Evolutionary conservation across 2,888 invertebrate genomes (phyloP).

Genomic region (Cyrtodaria siliqua): DNA sequence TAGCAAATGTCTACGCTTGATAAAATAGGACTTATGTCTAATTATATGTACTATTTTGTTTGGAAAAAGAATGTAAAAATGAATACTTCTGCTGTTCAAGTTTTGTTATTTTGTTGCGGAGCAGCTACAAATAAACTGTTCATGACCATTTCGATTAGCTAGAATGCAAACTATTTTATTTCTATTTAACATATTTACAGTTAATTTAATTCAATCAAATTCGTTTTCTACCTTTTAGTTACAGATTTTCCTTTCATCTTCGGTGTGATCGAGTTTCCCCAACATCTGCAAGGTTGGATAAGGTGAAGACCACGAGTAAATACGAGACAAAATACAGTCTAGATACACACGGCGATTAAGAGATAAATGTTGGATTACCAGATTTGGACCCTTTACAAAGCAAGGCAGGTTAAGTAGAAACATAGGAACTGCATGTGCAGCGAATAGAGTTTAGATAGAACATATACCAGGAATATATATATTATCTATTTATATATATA

Average conservation of each 20-base stretch:
- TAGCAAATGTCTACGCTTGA: conserved; percentile 6
- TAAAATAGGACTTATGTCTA: conserved; percentile 22
- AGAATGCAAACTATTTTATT: conserved; percentile 31
- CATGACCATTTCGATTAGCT: not conserved
- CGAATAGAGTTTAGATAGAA: too few species aligned
- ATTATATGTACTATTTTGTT: conserved; percentile 1
- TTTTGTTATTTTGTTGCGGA: not conserved
- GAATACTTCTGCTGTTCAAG: not conserved
- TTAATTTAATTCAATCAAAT: conserved; percentile 64
- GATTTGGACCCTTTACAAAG: not conserved
- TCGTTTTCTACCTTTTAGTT: conserved; percentile 37
- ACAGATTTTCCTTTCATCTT: conserved; percentile 54
- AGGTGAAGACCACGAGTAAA: conserved; percentile 6
- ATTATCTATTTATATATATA: too few species aligned
- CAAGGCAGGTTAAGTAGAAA: not conserved
- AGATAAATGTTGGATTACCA: conserved; percentile 4
- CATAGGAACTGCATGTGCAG: not conserved
- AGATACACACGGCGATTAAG: conserved; percentile 7
- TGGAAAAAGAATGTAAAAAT: too few species aligned
- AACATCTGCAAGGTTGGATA: conserved; percentile 30
- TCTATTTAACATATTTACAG: conserved; percentile 55
- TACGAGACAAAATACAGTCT: conserved; percentile 11
- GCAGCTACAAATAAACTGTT: not conserved
- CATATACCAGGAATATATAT: too few species aligned
- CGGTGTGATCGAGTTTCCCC: conserved; percentile 15